These are phyloP conservation scores for Danio jaintianensis DNA, from an alignment of 2,797 vertebrate species.

Conservation along the genomic window DNA sequence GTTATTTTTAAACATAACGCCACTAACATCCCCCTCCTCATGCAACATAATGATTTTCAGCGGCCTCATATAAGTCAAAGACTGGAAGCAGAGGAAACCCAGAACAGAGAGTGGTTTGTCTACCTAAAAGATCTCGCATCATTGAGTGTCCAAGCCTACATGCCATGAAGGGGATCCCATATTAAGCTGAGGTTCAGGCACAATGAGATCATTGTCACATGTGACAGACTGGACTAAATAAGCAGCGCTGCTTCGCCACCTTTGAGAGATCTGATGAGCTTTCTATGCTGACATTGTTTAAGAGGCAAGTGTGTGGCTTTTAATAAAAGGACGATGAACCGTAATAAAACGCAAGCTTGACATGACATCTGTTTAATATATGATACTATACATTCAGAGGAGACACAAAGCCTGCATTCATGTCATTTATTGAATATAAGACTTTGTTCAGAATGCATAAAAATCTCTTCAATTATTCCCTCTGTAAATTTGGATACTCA, in stretches of 20 bases:
- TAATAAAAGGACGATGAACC: background rate
- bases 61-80: constrained; percentile 30
- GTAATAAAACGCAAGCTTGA: background rate
- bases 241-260: constrained; percentile 8
- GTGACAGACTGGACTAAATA: constrained; percentile 66
- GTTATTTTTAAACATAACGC: constrained; percentile 34
- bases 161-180: constrained; percentile 68
- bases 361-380: constrained; percentile 16
- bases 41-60: constrained; percentile 23
- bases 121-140: constrained; percentile 35
- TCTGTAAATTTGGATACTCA: background rate
- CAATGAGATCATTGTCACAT: constrained; percentile 82
- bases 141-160: constrained; percentile 50
- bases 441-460: background rate
- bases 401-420: constrained; percentile 18
- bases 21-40: background rate
- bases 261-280: constrained; percentile 31
- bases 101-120: constrained; percentile 55
- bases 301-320: background rate
- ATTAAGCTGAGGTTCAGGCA: constrained; percentile 74
- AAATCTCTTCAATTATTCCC: background rate
- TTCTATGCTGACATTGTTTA: constrained; percentile 26
- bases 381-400: background rate
- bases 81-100: constrained; percentile 11
- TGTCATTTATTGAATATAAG: background rate